Evolutionary conservation across 1,140 invertebrate species (phyloP).

Genomic region (Drosophila virilis): DNA sequence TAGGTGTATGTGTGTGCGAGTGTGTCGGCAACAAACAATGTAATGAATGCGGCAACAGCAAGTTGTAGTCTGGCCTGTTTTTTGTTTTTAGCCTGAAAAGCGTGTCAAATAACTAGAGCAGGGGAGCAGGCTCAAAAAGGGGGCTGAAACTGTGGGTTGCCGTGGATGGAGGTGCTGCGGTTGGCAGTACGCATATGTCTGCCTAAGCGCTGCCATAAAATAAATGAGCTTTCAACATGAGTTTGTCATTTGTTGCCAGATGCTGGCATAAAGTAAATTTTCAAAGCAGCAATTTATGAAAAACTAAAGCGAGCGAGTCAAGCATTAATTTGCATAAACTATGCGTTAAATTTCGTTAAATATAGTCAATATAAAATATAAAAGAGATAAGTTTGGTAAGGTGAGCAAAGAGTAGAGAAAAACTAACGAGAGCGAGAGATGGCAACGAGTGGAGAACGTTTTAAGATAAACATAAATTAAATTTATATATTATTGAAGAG

Average conservation of each 20-base stretch:
- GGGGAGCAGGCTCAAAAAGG: constrained; percentile 2
- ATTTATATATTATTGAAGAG: neutral
- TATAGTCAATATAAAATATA: neutral
- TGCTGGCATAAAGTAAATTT: constrained; percentile 34
- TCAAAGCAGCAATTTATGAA: constrained; percentile 40
- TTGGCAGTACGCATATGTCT: constrained; percentile 56
- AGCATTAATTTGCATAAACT: neutral
- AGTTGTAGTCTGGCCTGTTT: constrained; percentile 52
- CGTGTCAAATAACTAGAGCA: constrained; percentile 78
- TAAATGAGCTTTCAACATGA: constrained; percentile 77
- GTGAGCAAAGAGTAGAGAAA: neutral
- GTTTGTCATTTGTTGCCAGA: constrained; percentile 68
- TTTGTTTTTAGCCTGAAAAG: constrained; percentile 54
- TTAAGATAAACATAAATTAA: no score
- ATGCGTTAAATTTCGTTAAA: constrained; percentile 12
- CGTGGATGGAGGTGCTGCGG: neutral
- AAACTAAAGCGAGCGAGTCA: neutral
- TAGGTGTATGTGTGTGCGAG: constrained; percentile 1
- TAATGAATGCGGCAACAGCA: constrained; percentile 66
- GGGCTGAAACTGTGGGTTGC: neutral
- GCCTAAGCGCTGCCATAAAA: constrained; percentile 73
- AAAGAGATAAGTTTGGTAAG: neutral
- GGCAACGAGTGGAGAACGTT: neutral
- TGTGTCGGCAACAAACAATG: constrained; percentile 45
- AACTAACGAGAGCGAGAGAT: neutral